Percentiles rank a stretch among this genome's conserved stretches.
Evolutionary conservation across 2,113 vertebrate genomes (phyloP).

Genomic region (Aspidoscelis tigris): DNA sequence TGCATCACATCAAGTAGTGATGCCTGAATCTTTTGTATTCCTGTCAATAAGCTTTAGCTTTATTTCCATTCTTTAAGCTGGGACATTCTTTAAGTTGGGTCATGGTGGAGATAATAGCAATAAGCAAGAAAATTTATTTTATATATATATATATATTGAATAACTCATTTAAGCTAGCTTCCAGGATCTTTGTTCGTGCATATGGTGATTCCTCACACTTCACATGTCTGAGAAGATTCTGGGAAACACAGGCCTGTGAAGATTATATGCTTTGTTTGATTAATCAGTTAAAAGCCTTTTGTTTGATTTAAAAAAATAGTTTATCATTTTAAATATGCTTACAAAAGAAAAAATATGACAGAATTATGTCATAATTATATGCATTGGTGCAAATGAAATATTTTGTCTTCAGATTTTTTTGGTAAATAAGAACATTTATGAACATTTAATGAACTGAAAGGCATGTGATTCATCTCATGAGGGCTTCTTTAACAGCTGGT

Average conservation of each 20-base stretch:
- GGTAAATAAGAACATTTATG: not conserved
- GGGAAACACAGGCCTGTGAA: constrained; percentile 36
- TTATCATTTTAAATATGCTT: not conserved
- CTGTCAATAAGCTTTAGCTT: not conserved
- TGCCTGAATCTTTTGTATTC: constrained; percentile 28
- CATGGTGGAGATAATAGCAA: constrained; percentile 12
- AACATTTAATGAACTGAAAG: not conserved
- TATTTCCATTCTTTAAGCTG: not conserved
- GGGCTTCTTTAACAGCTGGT: too few species aligned
- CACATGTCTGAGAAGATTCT: constrained; percentile 28
- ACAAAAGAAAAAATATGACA: not conserved
- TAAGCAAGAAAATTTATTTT: constrained; percentile 27
- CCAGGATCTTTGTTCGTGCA: constrained; percentile 22
- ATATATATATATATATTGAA: not conserved
- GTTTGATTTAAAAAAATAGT: not conserved
- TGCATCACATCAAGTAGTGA: not conserved
- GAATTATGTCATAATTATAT: too few species aligned
- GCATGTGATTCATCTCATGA: not conserved
- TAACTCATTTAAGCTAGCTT: constrained; percentile 34
- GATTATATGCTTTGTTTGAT: not conserved
- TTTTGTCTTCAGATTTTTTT: constrained; percentile 2
- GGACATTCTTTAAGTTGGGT: not conserved
- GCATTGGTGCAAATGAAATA: not conserved
- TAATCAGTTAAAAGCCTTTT: not conserved
- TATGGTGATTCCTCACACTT: constrained; percentile 16